Conservation (phyloP, 2,797 vertebrate species). For the Dromococcyx pavoninus region DNA sequence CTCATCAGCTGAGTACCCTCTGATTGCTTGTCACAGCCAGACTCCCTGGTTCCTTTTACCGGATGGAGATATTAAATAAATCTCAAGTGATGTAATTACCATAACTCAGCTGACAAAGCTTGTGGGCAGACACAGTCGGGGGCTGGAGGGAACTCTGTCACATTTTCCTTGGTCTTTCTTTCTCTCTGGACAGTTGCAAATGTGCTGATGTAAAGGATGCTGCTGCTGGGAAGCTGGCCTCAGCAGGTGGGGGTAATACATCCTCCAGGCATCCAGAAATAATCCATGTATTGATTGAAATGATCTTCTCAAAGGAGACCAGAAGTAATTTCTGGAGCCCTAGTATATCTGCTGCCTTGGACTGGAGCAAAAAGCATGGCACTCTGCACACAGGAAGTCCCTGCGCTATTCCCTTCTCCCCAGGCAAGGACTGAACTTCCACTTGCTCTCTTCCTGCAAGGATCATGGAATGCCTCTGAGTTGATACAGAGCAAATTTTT, state of each 20-base stretch:
- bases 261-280: constrained; percentile 3
- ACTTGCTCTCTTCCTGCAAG: background rate
- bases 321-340: background rate
- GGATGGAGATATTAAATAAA: constrained; percentile 38
- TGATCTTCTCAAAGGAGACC: background rate
- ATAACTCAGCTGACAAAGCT: background rate
- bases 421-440: background rate
- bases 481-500: background rate
- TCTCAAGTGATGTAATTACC: constrained; percentile 51
- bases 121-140: background rate
- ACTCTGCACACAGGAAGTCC: background rate
- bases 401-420: background rate
- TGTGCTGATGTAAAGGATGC: background rate
- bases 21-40: constrained; percentile 59
- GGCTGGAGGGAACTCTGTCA: background rate
- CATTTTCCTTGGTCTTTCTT: background rate
- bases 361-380: background rate
- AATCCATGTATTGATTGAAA: constrained; percentile 3
- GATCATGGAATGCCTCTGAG: background rate
- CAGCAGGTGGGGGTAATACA: background rate
- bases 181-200: constrained; percentile 31
- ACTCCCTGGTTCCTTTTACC: constrained; percentile 42
- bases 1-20: constrained; percentile 53
- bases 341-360: background rate
- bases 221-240: background rate